phyloP scores from a whole-genome alignment of 2,113 vertebrate species.

The Paradoxurus hermaphroditus region DNA sequence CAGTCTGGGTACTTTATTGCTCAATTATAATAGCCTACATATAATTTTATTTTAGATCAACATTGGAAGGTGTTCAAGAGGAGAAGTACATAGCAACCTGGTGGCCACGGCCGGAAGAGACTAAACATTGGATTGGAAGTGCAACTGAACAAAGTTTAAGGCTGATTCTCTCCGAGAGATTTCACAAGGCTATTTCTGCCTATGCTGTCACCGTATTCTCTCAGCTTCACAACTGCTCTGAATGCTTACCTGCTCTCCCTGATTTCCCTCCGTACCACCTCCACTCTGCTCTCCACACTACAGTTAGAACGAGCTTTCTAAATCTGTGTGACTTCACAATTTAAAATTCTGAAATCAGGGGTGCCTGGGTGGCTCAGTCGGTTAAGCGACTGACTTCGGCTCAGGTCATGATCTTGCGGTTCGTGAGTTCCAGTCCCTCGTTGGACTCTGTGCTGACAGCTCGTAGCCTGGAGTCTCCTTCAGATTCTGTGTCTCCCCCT shows the following conservation, averaged over 20 bases:
- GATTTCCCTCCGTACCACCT: not conserved
- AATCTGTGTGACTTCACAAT: not conserved
- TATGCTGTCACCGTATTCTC: not conserved
- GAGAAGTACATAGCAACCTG: not conserved
- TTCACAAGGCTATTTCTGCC: not conserved
- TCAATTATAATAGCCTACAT: not conserved
- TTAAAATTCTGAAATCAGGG: not conserved
- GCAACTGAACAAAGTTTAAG: not conserved
- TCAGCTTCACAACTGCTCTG: not conserved
- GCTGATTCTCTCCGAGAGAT: not conserved
- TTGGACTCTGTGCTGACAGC: no score
- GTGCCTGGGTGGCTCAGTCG: no score
- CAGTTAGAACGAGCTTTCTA: not conserved
- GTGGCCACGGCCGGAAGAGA: not conserved
- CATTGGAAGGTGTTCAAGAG: not conserved
- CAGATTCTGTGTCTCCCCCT: no score
- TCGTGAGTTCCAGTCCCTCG: no score
- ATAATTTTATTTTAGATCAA: not conserved
- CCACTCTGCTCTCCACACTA: not conserved
- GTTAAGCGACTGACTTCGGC: no score
- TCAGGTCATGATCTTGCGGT: no score
- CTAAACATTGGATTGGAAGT: not conserved
- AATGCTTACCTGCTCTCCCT: not conserved
- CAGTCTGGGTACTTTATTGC: not conserved
- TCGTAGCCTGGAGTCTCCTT: no score